Percentiles rank a stretch among this genome's conserved stretches.
Conservation (phyloP, 2,797 vertebrate genomes). For the Phrynocephalus forsythii region DNA sequence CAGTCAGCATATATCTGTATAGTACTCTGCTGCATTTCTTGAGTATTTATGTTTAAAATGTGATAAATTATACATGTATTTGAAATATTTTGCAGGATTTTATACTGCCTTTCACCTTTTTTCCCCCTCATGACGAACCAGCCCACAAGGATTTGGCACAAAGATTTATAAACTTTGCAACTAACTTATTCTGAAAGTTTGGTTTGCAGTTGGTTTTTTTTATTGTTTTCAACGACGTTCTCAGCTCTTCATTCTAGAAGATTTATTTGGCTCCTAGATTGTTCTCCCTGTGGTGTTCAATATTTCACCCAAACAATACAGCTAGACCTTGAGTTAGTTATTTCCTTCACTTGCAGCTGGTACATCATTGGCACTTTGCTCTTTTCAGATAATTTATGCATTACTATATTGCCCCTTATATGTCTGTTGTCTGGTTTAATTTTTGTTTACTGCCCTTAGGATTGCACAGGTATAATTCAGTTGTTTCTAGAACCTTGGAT, state of each 20-base stretch:
- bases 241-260: conserved; percentile 50
- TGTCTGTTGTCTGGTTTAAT: conserved; percentile 22
- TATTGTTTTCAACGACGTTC: conserved; percentile 18
- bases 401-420: not conserved
- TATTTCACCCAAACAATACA: conserved; percentile 38
- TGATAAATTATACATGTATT: not conserved
- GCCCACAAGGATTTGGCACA: not conserved
- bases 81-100: conserved; percentile 12
- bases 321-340: conserved; percentile 51
- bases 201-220: conserved; percentile 15
- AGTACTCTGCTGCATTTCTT: not conserved
- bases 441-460: conserved; percentile 38
- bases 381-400: conserved; percentile 36
- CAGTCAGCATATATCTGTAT: not conserved
- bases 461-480: conserved; percentile 31
- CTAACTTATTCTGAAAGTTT: conserved; percentile 17
- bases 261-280: conserved; percentile 53
- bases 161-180: conserved; percentile 13
- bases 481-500: conserved; percentile 28
- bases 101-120: not conserved
- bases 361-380: conserved; percentile 40
- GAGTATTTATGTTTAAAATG: not conserved
- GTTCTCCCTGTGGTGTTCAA: conserved; percentile 30
- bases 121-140: not conserved
- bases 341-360: conserved; percentile 38